Percentiles rank a stretch among this genome's conserved stretches.
These are phyloP conservation scores for Aleiodes leptofemur DNA, from an alignment of 2,888 invertebrate species.

Conservation along the genomic window DNA sequence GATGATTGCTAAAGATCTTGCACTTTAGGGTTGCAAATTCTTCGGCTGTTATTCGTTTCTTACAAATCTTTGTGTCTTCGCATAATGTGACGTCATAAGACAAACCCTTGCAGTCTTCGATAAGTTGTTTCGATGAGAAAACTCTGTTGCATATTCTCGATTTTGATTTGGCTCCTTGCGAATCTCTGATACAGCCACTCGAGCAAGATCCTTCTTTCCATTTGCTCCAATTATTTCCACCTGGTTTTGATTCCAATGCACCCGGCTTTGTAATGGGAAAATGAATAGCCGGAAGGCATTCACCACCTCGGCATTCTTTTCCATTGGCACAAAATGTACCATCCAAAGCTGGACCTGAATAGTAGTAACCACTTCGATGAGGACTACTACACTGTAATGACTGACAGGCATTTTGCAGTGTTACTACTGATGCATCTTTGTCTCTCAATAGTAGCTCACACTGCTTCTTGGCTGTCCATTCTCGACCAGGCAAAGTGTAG, in stretches of 20 bases:
- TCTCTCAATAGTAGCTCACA: conserved; percentile 85
- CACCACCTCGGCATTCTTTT: conserved; percentile 77
- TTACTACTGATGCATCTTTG: conserved; percentile 79
- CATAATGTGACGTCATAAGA: conserved; percentile 80
- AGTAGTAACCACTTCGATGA: conserved; percentile 84
- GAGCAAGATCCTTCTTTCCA: conserved; percentile 80
- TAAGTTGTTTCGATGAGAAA: conserved; percentile 69
- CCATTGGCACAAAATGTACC: conserved; percentile 84
- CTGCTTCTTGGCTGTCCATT: conserved; percentile 85
- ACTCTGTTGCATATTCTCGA: conserved; percentile 78
- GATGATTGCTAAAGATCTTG: conserved; percentile 78
- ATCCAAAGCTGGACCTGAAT: conserved; percentile 89
- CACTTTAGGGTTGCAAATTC: conserved; percentile 82
- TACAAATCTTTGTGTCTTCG: conserved; percentile 79
- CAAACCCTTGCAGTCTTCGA: conserved; percentile 47
- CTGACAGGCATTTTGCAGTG: conserved; percentile 78
- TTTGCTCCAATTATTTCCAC: conserved; percentile 80
- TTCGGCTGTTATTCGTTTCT: conserved; percentile 76
- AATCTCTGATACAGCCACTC: conserved; percentile 82
- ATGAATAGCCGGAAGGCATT: conserved; percentile 59
- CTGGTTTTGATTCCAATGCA: conserved; percentile 66
- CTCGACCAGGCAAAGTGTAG: conserved; percentile 81
- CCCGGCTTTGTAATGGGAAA: conserved; percentile 51
- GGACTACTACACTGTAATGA: conserved; percentile 85
- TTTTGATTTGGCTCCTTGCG: conserved; percentile 79